Evolutionary conservation across 2,797 vertebrate genomes (phyloP), one percentile per base, ranked within the genome.

Genomic region (Uromys caudimaculatus): DNA sequence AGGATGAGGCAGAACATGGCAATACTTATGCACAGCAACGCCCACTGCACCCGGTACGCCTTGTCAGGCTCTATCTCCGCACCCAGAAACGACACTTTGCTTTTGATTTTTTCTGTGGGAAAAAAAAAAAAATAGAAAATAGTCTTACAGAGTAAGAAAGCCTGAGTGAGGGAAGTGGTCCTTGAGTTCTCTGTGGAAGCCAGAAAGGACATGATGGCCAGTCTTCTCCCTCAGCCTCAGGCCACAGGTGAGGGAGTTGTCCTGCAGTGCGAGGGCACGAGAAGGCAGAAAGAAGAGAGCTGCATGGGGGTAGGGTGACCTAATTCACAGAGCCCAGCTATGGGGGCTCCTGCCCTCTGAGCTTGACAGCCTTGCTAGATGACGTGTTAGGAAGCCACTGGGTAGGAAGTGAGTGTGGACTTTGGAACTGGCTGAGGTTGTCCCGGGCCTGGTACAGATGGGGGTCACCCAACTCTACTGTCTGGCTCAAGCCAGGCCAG

Each of bases 1-100:
- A 99, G 97, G 71, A 98, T 98, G 82, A 98, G 95, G 56, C 99
- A 24, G 60, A 99, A 71, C 79, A 99, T 95, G 93, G 98, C 0
- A 10, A 99, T 27, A 6, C 98, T 98, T 3, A 99, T 77, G 52
- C 96, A 97, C 3, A 99, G 97, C 44, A 99, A 98, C 32, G 99
- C 50, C 99, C 99, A 99, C 97, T 99, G 98, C 0, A 99, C 99
- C 0, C 98, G 98, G 0, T 83, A 19, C 6, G 98, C 99, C 88
- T 99, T 93, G 0, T 96, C 76, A 17, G 50, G n/a, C 2, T 97
- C 47, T 97, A 99, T 78, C 2, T 83, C 98, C 98, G 99, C 95
- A 14, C 99, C 99, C 97, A 99, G 98, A 98, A 99, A 99, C 94
- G 98, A 93, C 16, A 98, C 96, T 86, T 85, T 94, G 38, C 17